Base-by-base conservation (phyloP, 2,113 vertebrate genomes). In the Leiothrix lutea region DNA sequence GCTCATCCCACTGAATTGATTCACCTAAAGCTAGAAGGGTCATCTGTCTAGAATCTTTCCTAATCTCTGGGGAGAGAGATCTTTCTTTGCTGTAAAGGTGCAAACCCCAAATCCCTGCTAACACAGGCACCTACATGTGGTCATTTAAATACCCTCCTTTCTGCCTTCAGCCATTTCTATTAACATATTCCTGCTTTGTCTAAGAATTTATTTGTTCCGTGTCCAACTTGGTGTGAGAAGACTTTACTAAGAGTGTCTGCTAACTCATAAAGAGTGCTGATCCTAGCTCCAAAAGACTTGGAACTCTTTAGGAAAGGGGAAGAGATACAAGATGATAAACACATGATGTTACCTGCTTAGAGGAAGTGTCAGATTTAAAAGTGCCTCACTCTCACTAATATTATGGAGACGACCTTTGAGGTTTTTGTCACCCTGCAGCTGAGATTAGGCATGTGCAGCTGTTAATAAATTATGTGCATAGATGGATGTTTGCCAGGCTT, bases 161-260 rank as follows among this genome's bases (percentile, higher is more conserved):
- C 80, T 84, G 69, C 80, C 77, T 86, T 86, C 54, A 78, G 50
- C 64, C 38, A 31, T 87, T 25, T 80, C 86, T 89, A 48, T 89
- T 89, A 93, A 66, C 60, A 45, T 80, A 42, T 84, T 89, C 38
- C 50, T 94, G 47, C 73, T 87, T 84, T 84, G 58, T 80, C 12
- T 86, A 81, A 61, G 84, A 80, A 87, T 91, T 80, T 78, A 60
- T 86, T 95, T 95, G 80, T 93, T 93, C 77, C 2, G 19, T 42
- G 51, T 91, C 80, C 94, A 80, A 26, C 10, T 80, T 78, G 14
- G 21, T 87, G 77, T 57, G 84, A 89, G 88, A 86, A 96, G 14
- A n/a, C 33, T 85, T 89, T 64, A 11, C 57, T 75, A 71, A 65
- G 85, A 0, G 22, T 74, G 72, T 86, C 53, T 64, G 11, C 19